Base-by-base conservation (phyloP, 2,888 invertebrate genomes). In the Calameuta filiformis region DNA sequence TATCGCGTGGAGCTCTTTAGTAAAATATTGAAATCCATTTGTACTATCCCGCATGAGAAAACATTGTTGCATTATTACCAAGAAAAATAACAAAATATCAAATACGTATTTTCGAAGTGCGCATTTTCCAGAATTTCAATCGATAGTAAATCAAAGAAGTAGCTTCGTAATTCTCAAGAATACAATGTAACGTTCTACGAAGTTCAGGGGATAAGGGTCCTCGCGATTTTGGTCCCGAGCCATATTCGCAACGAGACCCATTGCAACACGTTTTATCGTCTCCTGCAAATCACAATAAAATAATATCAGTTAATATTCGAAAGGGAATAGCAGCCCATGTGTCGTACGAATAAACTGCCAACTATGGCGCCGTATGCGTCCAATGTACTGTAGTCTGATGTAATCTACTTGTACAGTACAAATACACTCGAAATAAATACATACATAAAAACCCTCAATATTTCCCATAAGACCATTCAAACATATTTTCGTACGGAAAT, bases 121-220 rank as follows among this genome's bases (percentile, higher is more conserved):
- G 23, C 56, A 23, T 56, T 56, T 23, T 56, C 56, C 23, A 56
- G 56, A 56, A 23, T 56, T 56, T 56, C 23, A 56, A 56, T 56
- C 9, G 23, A 56, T 2, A 56, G 56, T 56, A 56, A 56, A 23
- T 23, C 56, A 56, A 23, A 40, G 40, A 4, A 4, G 23, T 23
- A 23, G 23, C 56, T 69, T 69, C 76, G 15, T 76, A 34, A 35
- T 34, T 69, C 35, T 76, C 69, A 11, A 76, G 69, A n/a, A 76
- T 69, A 35, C 76, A 76, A 4, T 76, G 76, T 11, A 69, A 69
- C 35, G 31, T 69, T 15, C 11, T 68, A 35, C 75, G 69, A 11
- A 76, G 31, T 30, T 76, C 35, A 3, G 31, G 12, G 1, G 31
- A 31, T 12, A 76, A 34, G 35, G 75, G 6, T 34, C 23, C 68